Conservation (phyloP, 2,113 vertebrate genomes). For the Abramis brama region DNA sequence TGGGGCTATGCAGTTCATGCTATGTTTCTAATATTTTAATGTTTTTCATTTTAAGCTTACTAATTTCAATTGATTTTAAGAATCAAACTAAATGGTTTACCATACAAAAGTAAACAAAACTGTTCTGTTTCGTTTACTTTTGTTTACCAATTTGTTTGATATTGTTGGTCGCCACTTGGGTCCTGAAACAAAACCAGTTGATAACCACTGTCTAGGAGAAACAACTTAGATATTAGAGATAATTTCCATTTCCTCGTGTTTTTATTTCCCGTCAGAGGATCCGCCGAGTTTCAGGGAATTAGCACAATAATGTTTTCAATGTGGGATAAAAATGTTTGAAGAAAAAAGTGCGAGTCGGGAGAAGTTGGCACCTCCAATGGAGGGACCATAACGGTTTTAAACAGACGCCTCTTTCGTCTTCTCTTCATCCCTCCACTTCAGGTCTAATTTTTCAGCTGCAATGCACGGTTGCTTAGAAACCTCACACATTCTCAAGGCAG, state of each 20-base stretch:
- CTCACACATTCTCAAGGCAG: slow-evolving; percentile 54
- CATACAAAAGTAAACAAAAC: neutral
- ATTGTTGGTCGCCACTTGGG: neutral
- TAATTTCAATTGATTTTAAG: neutral
- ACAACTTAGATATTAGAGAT: neutral
- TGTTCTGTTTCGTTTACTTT: neutral
- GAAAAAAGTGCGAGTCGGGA: neutral
- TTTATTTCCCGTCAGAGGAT: neutral
- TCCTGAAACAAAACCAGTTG: neutral
- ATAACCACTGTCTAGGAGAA: neutral
- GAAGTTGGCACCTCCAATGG: slow-evolving; percentile 9
- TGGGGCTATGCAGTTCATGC: neutral
- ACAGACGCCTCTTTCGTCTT: slow-evolving; percentile 7
- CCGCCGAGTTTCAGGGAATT: neutral
- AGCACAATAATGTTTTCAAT: neutral
- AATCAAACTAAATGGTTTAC: neutral
- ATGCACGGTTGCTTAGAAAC: slow-evolving; percentile 69
- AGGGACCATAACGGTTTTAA: slow-evolving; percentile 2
- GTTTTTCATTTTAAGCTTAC: too few species aligned
- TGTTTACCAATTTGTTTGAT: neutral
- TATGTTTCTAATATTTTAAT: too few species aligned
- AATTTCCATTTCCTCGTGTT: neutral
- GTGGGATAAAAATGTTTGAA: neutral
- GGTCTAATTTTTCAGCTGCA: slow-evolving; percentile 26
- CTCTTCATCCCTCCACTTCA: slow-evolving; percentile 17